Evolutionary conservation across 2,888 invertebrate genomes (phyloP).

Genomic region (Platerodrilus igneus): DNA sequence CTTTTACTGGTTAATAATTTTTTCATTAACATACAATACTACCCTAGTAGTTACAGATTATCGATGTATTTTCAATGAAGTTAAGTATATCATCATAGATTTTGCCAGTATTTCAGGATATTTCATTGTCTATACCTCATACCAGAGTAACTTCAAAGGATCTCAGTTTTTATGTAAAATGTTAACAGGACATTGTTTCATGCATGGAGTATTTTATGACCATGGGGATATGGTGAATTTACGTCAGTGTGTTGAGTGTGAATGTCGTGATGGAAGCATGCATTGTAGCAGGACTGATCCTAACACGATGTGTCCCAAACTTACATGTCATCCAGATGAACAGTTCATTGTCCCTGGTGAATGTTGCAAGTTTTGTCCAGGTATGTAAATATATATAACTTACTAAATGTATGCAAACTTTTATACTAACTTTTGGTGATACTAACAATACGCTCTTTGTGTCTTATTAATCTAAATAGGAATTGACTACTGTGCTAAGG

Average conservation of each 20-base stretch:
- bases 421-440: slow-evolving; percentile 11
- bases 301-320: slow-evolving; percentile 68
- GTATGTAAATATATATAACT: slow-evolving; percentile 46
- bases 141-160: no score
- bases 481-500: slow-evolving; percentile 84
- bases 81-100: no score
- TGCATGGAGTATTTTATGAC: slow-evolving; percentile 56
- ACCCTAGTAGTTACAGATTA: no score
- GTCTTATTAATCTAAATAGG: slow-evolving; percentile 51
- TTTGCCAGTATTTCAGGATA: no score
- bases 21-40: no score
- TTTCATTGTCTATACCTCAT: no score
- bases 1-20: no score
- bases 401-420: slow-evolving; percentile 1
- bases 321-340: slow-evolving; percentile 70
- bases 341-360: slow-evolving; percentile 79
- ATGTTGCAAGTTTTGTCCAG: slow-evolving; percentile 88
- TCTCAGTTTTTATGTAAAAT: slow-evolving; percentile 5
- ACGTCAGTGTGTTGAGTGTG: slow-evolving; percentile 75
- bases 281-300: slow-evolving; percentile 70
- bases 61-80: no score
- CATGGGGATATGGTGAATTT: slow-evolving; percentile 74
- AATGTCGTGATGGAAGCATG: slow-evolving; percentile 79
- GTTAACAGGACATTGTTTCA: slow-evolving; percentile 41
- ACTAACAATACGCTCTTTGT: slow-evolving; percentile 11